phyloP scores from a whole-genome alignment of 2,888 invertebrate genomes.

The Pachydiplax longipennis region DNA sequence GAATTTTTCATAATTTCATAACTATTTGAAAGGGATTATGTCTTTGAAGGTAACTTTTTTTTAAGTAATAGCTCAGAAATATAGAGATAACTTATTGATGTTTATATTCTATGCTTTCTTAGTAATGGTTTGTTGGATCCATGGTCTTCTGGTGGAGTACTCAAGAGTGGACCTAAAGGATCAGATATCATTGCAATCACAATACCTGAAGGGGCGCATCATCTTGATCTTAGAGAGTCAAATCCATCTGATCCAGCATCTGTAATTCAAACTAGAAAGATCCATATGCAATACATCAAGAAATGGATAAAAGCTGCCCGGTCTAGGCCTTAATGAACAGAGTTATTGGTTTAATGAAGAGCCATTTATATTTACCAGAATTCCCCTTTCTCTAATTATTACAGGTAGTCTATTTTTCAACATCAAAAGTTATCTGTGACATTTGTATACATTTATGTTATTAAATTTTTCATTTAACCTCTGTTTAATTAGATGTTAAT shows the following conservation, averaged over 20 bases:
- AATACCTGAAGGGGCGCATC: constrained; percentile 85
- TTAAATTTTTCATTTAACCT: not conserved
- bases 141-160: constrained; percentile 86
- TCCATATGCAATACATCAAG: constrained; percentile 68
- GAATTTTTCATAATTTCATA: no score
- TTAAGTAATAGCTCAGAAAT: no score
- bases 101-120: constrained; percentile 50
- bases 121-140: constrained; percentile 89
- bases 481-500: no score
- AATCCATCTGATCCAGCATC: constrained; percentile 71
- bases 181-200: constrained; percentile 72
- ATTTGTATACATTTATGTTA: not conserved
- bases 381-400: no score
- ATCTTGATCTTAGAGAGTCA: constrained; percentile 77
- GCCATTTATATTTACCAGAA: no score
- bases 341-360: no score
- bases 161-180: constrained; percentile 68
- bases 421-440: no score
- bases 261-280: constrained; percentile 68
- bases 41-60: no score
- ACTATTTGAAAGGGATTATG: no score
- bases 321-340: no score
- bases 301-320: constrained; percentile 64
- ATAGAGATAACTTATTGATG: not conserved
- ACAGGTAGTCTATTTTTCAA: no score